phyloP scores from a whole-genome alignment of 2,113 vertebrate species.

The Calypte anna region DNA sequence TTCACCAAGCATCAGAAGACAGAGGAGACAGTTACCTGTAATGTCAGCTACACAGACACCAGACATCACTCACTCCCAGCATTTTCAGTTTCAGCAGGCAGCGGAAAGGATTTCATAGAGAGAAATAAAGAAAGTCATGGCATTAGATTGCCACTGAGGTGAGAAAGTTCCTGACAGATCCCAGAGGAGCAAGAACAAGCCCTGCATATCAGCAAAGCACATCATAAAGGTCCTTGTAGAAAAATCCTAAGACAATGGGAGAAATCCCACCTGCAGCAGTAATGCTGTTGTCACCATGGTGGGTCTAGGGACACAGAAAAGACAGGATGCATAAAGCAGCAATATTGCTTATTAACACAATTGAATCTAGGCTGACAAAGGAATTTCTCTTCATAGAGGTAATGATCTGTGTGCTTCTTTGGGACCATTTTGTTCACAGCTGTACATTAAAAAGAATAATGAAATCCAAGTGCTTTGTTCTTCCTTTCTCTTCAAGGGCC shows the following conservation, averaged over 20 bases:
- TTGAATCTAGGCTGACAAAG: not conserved
- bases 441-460: not conserved
- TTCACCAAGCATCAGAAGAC: not conserved
- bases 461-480: not conserved
- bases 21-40: not conserved
- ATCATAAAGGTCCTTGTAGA: not conserved
- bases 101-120: not conserved
- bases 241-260: not conserved
- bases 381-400: not conserved
- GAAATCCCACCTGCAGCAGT: not conserved
- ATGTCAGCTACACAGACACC: not conserved
- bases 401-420: not conserved
- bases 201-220: accelerated
- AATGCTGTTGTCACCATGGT: not conserved
- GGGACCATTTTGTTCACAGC: not conserved
- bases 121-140: not conserved
- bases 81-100: not conserved
- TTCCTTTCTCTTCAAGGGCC: not conserved
- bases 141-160: not conserved
- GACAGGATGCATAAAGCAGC: not conserved
- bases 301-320: not conserved
- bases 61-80: not conserved
- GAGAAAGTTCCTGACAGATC: not conserved
- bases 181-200: not conserved
- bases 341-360: not conserved